Base-by-base conservation (phyloP, 92 coral and sea anemone genomes). In the Palythoa grandiflora region DNA sequence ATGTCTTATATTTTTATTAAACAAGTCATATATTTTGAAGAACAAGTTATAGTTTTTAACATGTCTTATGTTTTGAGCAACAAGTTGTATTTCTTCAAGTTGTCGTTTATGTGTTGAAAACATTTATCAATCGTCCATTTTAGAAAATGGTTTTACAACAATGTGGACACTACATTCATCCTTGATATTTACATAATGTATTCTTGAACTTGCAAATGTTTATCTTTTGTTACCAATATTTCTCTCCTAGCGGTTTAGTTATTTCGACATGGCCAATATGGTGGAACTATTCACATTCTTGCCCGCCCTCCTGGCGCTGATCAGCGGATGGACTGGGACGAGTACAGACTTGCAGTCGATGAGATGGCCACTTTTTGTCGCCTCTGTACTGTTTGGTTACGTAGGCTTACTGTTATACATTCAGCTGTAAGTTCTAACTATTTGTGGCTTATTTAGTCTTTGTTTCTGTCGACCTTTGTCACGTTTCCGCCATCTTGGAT, bases 211-310 rank as follows among this genome's bases (percentile, higher is more conserved):
- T 14, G 19, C 21, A 10, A 1, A 15, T 38, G 1, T 48, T 16
- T 53, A 77, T 5, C 81, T 59, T 44, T 60, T 28, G 13, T 10
- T 37, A 19, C 6, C 9, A 2, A 15, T 66, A 0, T 37, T 54
- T 5, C 20, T 17, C 3, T 61, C 65, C 10, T 59, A 94, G 97
- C 84, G 85, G 73, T 87, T 93, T 90, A 77, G 83, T 38, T 94
- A 94, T 76, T 83, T 94, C 73, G 97, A 92, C 39, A 92, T 90
- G 78, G 88, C 92, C 21, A 94, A 94, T 73, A 89, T 90, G 28
- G 95, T 92, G 48, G 97, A 94, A 52, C 47, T 94, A 19, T 51
- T 87, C 1, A 92, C 97, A 2, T 94, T 89, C 75, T 68, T 93
- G 11, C 89, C 89, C 12, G 88, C 97, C 15, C 73, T 92, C 17